Percentiles rank a stretch among this genome's conserved stretches.
Evolutionary conservation across 2,113 vertebrate species (phyloP).

Genomic region (Plecturocebus donacophilus): DNA sequence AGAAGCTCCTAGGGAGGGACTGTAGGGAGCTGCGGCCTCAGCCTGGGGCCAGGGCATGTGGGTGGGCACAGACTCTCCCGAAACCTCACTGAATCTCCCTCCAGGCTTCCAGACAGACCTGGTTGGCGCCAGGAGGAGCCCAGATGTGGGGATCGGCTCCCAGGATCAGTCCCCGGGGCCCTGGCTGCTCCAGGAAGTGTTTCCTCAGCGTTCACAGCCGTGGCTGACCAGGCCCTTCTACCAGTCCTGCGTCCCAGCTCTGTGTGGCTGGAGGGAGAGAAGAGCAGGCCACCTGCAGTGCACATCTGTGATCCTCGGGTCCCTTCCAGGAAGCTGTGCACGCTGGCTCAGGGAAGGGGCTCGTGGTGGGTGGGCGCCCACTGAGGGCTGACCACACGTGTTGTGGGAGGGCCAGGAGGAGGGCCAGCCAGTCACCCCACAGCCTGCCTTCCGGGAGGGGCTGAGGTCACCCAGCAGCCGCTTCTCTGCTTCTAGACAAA

Average conservation of each 20-base stretch:
- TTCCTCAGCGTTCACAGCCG: not conserved
- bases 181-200: no score
- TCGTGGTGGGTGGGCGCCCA: not conserved
- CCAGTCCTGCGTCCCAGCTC: no score
- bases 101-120: rapidly evolving
- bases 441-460: not conserved
- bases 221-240: not conserved
- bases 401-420: rapidly evolving
- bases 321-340: not conserved
- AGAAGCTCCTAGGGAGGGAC: not conserved
- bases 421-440: no score
- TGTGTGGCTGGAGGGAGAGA: not conserved
- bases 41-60: not conserved
- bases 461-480: no score
- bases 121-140: not conserved
- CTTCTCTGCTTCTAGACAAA: not conserved
- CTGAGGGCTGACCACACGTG: not conserved
- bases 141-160: not conserved
- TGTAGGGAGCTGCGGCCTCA: rapidly evolving
- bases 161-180: not conserved
- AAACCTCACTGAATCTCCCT: not conserved
- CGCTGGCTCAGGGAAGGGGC: not conserved
- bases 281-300: not conserved
- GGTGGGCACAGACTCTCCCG: rapidly evolving
- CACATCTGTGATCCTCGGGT: not conserved